A percentile compares a stretch with the other conserved stretches of the same genome.
Evolutionary conservation across 2,113 vertebrate genomes (phyloP).

Genomic region (Ramphastos sulfuratus): DNA sequence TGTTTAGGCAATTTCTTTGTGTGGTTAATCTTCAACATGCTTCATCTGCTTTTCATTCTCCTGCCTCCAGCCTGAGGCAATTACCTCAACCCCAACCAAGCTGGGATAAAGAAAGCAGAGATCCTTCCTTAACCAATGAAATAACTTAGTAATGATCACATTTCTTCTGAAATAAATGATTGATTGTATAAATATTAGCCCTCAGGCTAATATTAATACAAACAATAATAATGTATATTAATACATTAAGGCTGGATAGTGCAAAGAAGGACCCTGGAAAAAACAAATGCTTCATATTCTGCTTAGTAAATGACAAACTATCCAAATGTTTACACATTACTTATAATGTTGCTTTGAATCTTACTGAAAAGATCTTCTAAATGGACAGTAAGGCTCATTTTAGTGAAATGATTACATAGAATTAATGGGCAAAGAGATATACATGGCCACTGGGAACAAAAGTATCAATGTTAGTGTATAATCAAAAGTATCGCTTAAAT

Average conservation of each 20-base stretch:
- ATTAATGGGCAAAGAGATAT: background rate
- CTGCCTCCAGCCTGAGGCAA: constrained; percentile 14
- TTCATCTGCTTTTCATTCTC: constrained; percentile 55
- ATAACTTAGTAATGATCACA: background rate
- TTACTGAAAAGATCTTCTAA: background rate
- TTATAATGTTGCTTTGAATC: background rate
- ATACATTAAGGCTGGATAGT: background rate
- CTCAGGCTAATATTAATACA: too few relatives aligned
- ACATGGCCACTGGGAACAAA: background rate
- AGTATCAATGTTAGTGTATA: background rate
- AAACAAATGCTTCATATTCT: background rate
- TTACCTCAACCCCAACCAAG: constrained; percentile 17
- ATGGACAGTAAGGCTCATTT: background rate
- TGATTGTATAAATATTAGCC: background rate
- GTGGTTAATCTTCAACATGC: constrained; percentile 24
- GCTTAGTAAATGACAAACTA: background rate
- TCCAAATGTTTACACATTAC: constrained; percentile 10
- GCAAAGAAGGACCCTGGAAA: background rate
- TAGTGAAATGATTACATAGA: background rate
- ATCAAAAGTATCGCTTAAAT: background rate
- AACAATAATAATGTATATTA: too few relatives aligned
- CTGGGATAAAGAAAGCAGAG: constrained; percentile 25
- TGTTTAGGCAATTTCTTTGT: constrained; percentile 38
- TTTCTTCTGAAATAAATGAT: constrained; percentile 27
- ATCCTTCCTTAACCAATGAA: constrained; percentile 12